phyloP scores from a whole-genome alignment of 2,888 invertebrate genomes.

The Conus canariensis region DNA sequence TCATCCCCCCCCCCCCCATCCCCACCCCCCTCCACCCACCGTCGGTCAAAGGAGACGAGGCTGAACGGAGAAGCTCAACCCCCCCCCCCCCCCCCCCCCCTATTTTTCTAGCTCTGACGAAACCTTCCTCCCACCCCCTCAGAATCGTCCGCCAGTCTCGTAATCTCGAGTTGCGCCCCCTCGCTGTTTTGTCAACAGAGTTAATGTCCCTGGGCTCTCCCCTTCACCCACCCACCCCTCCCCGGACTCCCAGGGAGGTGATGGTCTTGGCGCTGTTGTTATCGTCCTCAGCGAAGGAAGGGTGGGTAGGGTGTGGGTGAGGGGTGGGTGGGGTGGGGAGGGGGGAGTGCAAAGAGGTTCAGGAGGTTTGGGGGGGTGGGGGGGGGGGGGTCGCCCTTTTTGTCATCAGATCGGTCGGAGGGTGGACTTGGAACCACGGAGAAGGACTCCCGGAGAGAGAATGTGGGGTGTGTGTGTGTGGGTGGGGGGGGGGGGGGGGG shows the following conservation, averaged over 20 bases:
- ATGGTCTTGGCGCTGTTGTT: not conserved
- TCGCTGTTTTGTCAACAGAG: constrained; percentile 41
- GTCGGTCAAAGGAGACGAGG: too few species aligned
- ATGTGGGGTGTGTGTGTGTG: not conserved
- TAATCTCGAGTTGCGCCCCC: constrained; percentile 36
- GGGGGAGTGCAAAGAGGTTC: not conserved
- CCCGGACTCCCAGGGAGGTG: not conserved
- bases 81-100: not conserved
- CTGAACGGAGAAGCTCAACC: not conserved
- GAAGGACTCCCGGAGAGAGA: too few species aligned
- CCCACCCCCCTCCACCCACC: too few species aligned
- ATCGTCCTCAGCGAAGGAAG: not conserved
- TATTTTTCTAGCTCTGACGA: not conserved
- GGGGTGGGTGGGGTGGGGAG: not conserved
- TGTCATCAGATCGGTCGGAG: too few species aligned
- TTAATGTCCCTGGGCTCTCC: constrained; percentile 34
- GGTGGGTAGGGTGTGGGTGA: not conserved
- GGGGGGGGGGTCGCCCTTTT: not conserved
- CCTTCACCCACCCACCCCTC: not conserved
- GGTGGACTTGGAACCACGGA: too few species aligned
- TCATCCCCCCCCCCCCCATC: too few species aligned
- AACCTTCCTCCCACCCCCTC: not conserved
- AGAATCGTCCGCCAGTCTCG: not conserved
- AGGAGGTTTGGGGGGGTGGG: not conserved
- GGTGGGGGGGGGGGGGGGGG: not conserved